Base-by-base conservation (phyloP, 1,140 invertebrate species). In the Andrena cerasifolii region DNA sequence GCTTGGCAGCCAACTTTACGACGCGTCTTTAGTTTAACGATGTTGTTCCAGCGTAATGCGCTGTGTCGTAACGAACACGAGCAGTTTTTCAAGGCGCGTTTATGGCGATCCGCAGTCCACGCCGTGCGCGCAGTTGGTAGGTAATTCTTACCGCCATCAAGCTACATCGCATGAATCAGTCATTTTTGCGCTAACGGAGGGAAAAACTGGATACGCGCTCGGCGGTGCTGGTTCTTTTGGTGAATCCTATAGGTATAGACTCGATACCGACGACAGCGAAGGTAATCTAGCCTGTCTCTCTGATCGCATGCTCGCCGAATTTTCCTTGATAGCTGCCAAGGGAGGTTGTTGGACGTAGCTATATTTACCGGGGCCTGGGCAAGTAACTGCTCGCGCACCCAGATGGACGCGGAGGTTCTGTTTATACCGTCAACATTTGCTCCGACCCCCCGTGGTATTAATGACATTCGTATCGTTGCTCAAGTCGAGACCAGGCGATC, bases 401-500 rank as follows among this genome's bases (percentile, higher is more conserved):
- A 51, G 70, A 63, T 58, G 56, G 70, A 33, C 74, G 62, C 53
- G 40, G 43, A 53, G 82, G 49, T 40, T 49, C n/a, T 83, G 81
- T 83, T 84, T 84, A 63, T 84, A 83, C 66, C 83, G 83, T 84
- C 83, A 84, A 84, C 78, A 84, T 80, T 84, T 73, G 53, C 77
- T 59, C 49, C 66, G 77, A 47, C 51, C 70, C 53, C 53, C 56
- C 67, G 51, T 79, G 71, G 72, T 84, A 84, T 84, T 83, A 84
- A 83, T 80, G 79, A 80, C 83, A 77, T 71, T 77, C 66, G 66
- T 40, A 62, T 62, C 54, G 65, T 24, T 58, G 65, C 40, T 70
- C 63, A 40, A 65, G 33, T 45, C 65, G 31, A 47, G 51, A 28
- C 74, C 65, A 61, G 63, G 58, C 65, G 65, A 47, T 58, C 40